Evolutionary conservation across 2,113 vertebrate species (phyloP).

Genomic region (Danionella cerebrum): DNA sequence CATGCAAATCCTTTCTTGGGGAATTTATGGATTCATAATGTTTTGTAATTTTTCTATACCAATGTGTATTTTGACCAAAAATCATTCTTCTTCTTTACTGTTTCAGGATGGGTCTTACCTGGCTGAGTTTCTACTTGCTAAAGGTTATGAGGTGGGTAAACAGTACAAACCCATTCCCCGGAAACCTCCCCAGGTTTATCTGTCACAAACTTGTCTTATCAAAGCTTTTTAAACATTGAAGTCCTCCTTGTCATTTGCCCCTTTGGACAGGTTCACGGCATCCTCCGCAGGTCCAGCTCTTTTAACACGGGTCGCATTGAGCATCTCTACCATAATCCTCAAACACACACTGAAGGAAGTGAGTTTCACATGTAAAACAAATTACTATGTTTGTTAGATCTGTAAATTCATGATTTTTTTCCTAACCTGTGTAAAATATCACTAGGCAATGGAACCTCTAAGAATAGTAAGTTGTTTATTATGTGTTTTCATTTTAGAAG

Average conservation of each 20-base stretch:
- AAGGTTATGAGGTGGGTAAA: slow-evolving; percentile 91
- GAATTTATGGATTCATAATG: too few species aligned
- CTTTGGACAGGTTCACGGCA: slow-evolving; percentile 82
- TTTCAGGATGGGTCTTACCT: slow-evolving; percentile 96
- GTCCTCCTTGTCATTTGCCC: neutral
- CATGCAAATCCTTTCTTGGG: too few species aligned
- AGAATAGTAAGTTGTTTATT: slow-evolving; percentile 27
- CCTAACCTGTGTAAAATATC: slow-evolving; percentile 17
- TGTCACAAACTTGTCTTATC: neutral
- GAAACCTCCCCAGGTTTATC: neutral
- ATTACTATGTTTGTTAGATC: neutral
- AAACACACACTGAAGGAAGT: slow-evolving; percentile 93
- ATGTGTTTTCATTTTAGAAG: neutral
- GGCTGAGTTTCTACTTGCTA: slow-evolving; percentile 93
- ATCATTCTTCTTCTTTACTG: slow-evolving; percentile 43
- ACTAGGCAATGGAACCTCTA: slow-evolving; percentile 4
- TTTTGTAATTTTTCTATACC: too few species aligned
- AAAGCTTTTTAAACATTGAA: too few species aligned
- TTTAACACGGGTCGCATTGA: slow-evolving; percentile 97
- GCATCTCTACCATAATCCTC: slow-evolving; percentile 92
- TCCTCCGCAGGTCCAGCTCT: slow-evolving; percentile 90
- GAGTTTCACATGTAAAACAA: slow-evolving; percentile 51
- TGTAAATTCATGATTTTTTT: neutral
- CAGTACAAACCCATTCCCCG: neutral
- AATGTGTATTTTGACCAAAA: slow-evolving; percentile 6